Base-by-base conservation (phyloP, 2,888 invertebrate genomes). In the Neoascia interrupta region DNA sequence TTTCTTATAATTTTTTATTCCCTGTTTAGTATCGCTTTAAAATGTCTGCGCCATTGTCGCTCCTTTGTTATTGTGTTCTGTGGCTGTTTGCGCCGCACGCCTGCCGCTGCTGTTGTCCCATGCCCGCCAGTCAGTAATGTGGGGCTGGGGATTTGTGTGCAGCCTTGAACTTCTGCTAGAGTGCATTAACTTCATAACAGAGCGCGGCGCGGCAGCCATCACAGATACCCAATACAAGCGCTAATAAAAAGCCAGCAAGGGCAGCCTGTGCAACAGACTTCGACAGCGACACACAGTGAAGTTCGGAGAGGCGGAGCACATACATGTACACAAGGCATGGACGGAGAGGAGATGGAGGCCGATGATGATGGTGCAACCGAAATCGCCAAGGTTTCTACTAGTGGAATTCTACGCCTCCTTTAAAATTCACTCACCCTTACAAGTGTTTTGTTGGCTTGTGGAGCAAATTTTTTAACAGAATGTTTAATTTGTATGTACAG, bases 81-180 rank as follows among this genome's bases (percentile, higher is more conserved):
- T 47, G 8, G 26, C 19, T 45, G 36, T 16, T n/a, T 36, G 19
- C 15, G 18, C 11, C 15, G 11, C 8, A 31, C 10, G 19, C 5
- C 26, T 10, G 56, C 19, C 13, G 16, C 39, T 28, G 26, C 11
- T 56, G 13, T 56, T n/a, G 31, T 60, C 26, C 36, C 2, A 23
- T n/a, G 37, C 16, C 23, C 8, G 11, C 16, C 31, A n/a, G n/a
- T 31, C 5, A 5, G 31, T 6, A 34, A 37, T 21, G 51, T 47
- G n/a, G n/a, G n/a, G n/a, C 4, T 31, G 68, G 41, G 47, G 37
- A 47, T 47, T 47, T 49, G 45, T 28, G 43, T 84, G 85, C 86
- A 87, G 87, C 87, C 87, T 87, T 87, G 87, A 87, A 87, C 87
- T 87, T 87, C 87, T 87, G 84, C 83, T 83, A 83, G 87, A 86